These are phyloP conservation scores for Diphyllodes magnificus DNA, from an alignment of 2,113 vertebrate species.

Conservation along the genomic window DNA sequence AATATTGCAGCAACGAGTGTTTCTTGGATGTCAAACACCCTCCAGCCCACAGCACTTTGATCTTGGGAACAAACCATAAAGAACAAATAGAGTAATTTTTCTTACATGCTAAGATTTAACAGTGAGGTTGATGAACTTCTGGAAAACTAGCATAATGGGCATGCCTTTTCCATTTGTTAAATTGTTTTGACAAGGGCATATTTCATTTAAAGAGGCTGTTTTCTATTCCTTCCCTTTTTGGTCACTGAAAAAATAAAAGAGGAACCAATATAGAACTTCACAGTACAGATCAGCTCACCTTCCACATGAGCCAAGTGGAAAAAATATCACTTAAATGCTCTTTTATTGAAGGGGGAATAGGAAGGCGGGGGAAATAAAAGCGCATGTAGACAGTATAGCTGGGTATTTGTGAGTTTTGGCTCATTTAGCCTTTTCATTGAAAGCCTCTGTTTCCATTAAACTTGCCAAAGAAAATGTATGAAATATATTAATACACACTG, in stretches of 20 bases:
- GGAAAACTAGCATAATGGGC: conserved; percentile 56
- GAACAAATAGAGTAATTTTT: conserved; percentile 58
- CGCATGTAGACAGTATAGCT: background rate
- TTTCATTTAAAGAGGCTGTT: conserved; percentile 60
- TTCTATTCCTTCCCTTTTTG: conserved; percentile 45
- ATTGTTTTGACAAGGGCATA: conserved; percentile 60
- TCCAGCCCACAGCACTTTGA: conserved; percentile 46
- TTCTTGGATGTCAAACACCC: conserved; percentile 57
- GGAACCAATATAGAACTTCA: conserved; percentile 15
- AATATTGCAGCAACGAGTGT: background rate
- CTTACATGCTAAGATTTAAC: conserved; percentile 47
- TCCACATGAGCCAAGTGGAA: background rate
- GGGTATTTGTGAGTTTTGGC: conserved; percentile 57
- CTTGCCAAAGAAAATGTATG: conserved; percentile 58
- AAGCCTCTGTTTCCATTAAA: conserved; percentile 62
- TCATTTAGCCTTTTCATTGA: conserved; percentile 24
- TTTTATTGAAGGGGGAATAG: background rate
- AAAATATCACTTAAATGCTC: background rate
- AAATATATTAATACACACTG: conserved; percentile 11
- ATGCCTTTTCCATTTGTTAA: conserved; percentile 60
- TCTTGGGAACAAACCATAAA: conserved; percentile 45
- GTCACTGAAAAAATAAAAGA: conserved; percentile 28
- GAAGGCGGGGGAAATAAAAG: background rate
- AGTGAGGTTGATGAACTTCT: conserved; percentile 62
- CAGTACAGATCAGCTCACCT: conserved; percentile 28